These are phyloP conservation scores for Idaea straminata DNA, from an alignment of 2,888 invertebrate genomes.

Conservation along the genomic window DNA sequence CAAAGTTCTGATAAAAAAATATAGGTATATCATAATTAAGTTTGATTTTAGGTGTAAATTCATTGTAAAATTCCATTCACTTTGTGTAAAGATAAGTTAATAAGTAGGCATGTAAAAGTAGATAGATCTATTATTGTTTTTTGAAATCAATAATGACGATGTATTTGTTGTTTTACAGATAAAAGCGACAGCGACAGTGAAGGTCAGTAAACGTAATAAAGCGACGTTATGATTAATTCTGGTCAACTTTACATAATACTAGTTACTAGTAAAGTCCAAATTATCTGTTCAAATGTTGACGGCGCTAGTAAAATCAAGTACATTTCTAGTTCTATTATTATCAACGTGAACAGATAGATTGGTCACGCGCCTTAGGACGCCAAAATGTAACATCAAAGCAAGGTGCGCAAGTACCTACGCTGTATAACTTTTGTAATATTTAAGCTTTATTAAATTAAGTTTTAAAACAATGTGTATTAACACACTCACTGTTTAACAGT, in stretches of 20 bases:
- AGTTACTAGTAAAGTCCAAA: conserved; percentile 50
- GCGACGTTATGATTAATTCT: conserved; percentile 74
- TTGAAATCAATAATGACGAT: neutral
- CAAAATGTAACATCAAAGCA: conserved; percentile 1
- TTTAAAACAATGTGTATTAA: conserved; percentile 66
- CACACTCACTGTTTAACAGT: conserved; percentile 77
- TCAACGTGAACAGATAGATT: no score
- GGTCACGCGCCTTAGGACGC: neutral
- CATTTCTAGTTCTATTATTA: conserved; percentile 1
- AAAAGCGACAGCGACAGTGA: conserved; percentile 97
- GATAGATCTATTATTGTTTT: neutral
- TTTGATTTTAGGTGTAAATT: no score
- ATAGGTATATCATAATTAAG: no score
- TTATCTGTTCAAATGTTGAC: conserved; percentile 52
- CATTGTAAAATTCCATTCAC: no score
- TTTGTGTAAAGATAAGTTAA: neutral
- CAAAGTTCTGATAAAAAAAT: neutral
- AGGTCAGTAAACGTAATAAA: conserved; percentile 85
- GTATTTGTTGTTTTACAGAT: conserved; percentile 81
- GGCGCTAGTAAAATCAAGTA: conserved; percentile 25
- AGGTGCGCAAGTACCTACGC: conserved; percentile 22
- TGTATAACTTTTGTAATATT: conserved; percentile 62
- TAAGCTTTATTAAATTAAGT: conserved; percentile 67
- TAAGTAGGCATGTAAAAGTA: neutral
- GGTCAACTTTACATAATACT: conserved; percentile 77